phyloP scores from a whole-genome alignment of 2,888 invertebrate species.

The Boloria euphrosyne region DNA sequence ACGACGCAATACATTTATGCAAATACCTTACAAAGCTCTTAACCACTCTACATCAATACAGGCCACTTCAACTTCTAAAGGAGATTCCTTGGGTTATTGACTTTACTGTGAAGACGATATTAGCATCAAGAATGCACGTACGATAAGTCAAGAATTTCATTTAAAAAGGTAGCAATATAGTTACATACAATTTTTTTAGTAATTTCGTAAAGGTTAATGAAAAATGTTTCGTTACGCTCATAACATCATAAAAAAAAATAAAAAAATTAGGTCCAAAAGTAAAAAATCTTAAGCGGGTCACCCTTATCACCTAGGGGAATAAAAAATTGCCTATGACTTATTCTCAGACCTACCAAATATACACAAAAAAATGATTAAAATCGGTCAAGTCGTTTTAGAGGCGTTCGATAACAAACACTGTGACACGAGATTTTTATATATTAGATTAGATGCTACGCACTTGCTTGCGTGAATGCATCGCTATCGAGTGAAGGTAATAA shows the following conservation, averaged over 20 bases:
- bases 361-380: no score
- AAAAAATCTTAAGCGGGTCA: no score
- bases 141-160: slow-evolving; percentile 5
- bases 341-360: no score
- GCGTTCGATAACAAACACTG: no score
- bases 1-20: slow-evolving; percentile 22
- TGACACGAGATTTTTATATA: neutral
- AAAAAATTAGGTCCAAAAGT: no score
- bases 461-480: neutral
- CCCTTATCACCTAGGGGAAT: no score
- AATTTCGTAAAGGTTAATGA: neutral
- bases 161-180: slow-evolving; percentile 2
- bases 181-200: slow-evolving; percentile 1
- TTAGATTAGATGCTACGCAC: slow-evolving; percentile 4
- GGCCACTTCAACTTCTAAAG: slow-evolving; percentile 20
- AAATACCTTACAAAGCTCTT: slow-evolving; percentile 22
- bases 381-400: no score
- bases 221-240: neutral
- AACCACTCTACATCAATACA: slow-evolving; percentile 24
- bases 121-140: slow-evolving; percentile 12
- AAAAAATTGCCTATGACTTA: no score
- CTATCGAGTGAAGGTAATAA: slow-evolving; percentile 13
- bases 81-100: slow-evolving; percentile 16
- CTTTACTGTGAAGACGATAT: slow-evolving; percentile 24
- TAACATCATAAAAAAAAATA: no score